Percentiles rank a stretch among this genome's conserved stretches.
phyloP scores from a whole-genome alignment of 2,888 invertebrate species.

The Ormyrus pomaceus region DNA sequence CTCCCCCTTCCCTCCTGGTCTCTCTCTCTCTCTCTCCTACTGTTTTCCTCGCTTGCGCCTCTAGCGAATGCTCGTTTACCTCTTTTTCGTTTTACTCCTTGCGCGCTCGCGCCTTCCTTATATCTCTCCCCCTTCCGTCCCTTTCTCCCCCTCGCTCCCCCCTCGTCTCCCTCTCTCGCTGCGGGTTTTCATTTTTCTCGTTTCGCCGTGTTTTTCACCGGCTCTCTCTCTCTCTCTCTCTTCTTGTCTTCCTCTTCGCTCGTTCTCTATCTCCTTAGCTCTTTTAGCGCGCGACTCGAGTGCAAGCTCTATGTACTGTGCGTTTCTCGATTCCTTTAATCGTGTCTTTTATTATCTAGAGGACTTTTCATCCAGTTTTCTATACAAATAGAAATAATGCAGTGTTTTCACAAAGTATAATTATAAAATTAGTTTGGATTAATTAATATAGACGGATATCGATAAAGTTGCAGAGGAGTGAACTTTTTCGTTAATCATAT shows the following conservation, averaged over 20 bases:
- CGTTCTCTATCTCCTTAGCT: constrained; percentile 1
- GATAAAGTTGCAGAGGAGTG: too few species aligned
- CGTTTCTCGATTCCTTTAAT: constrained; percentile 18
- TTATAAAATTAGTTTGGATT: too few species aligned
- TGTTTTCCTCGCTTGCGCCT: constrained; percentile 50
- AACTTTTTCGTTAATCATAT: background rate
- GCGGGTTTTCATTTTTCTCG: background rate
- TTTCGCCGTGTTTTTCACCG: background rate
- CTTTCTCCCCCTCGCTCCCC: background rate
- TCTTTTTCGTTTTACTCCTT: constrained; percentile 22
- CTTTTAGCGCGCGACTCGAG: background rate
- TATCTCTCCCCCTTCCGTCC: constrained; percentile 2
- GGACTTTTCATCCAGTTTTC: background rate
- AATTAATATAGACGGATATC: too few species aligned
- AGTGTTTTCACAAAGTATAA: too few species aligned
- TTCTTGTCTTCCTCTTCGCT: constrained; percentile 1
- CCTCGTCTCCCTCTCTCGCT: background rate
- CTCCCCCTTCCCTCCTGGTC: constrained; percentile 49
- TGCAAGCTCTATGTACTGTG: background rate
- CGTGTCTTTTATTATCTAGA: background rate
- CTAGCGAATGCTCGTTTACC: background rate
- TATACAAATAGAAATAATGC: background rate
- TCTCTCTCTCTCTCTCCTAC: constrained; percentile 54
- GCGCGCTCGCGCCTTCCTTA: constrained; percentile 29
- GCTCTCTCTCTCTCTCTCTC: constrained; percentile 4